phyloP scores from a whole-genome alignment of 2,113 vertebrate species.

The Phoenicopterus ruber region DNA sequence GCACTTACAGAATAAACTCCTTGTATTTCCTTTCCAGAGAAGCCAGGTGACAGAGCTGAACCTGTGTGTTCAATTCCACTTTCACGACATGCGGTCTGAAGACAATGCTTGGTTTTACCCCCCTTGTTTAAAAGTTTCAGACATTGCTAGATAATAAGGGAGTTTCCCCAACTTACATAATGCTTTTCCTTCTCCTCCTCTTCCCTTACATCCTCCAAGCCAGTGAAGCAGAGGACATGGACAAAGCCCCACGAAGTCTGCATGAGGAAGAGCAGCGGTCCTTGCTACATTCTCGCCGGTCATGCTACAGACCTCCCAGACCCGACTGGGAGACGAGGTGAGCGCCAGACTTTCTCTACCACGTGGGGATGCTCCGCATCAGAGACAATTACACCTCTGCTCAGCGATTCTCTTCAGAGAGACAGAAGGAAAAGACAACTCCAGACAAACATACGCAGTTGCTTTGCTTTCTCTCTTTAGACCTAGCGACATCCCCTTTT shows the following conservation, averaged over 20 bases:
- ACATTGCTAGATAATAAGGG: background rate
- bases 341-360: background rate
- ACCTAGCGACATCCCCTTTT: background rate
- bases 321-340: fast-evolving
- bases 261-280: background rate
- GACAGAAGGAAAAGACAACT: background rate
- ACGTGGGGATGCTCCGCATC: background rate
- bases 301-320: background rate
- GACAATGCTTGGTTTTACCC: background rate
- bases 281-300: background rate
- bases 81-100: background rate
- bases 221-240: background rate
- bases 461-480: background rate
- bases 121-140: background rate
- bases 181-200: background rate
- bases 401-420: background rate
- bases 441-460: background rate
- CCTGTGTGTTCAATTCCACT: background rate
- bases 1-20: background rate
- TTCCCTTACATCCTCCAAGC: background rate
- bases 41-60: background rate
- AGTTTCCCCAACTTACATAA: background rate
- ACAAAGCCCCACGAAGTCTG: background rate
- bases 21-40: background rate
- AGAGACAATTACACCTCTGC: background rate